Evolutionary conservation across 2,113 vertebrate genomes (phyloP).

Genomic region (Macrotis lagotis): DNA sequence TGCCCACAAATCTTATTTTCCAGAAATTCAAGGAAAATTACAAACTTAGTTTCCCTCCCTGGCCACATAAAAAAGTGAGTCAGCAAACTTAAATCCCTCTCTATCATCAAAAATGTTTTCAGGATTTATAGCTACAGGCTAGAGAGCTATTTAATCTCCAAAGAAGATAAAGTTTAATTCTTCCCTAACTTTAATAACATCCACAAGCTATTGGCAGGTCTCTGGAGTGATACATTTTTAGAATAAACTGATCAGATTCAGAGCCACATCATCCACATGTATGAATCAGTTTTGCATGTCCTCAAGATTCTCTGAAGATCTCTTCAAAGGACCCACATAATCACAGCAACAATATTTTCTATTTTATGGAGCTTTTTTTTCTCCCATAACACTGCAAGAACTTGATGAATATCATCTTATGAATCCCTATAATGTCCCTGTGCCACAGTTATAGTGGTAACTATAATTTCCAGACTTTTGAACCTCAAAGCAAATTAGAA

Average conservation of each 20-base stretch:
- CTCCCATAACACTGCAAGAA: background rate
- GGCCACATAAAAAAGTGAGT: constrained; percentile 29
- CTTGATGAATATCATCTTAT: background rate
- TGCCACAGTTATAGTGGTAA: background rate
- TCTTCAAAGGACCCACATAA: background rate
- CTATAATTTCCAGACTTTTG: background rate
- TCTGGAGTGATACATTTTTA: constrained; percentile 57
- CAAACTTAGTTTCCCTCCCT: constrained; percentile 27
- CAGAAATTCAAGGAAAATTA: background rate
- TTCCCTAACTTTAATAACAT: constrained; percentile 66
- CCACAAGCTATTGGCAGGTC: constrained; percentile 35
- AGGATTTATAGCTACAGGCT: constrained; percentile 64
- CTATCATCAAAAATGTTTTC: constrained; percentile 62
- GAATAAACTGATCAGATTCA: constrained; percentile 38
- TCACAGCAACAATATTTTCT: background rate
- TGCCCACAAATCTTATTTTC: background rate
- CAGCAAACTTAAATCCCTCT: constrained; percentile 46
- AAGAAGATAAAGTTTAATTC: constrained; percentile 73
- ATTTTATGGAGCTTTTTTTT: background rate
- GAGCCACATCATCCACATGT: background rate
- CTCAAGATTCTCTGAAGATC: background rate
- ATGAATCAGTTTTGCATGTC: background rate
- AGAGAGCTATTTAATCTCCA: constrained; percentile 69
- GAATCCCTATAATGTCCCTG: background rate
- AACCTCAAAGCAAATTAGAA: background rate